These are phyloP conservation scores for Reticulitermes speratus DNA, from an alignment of 1,140 invertebrate genomes.

Conservation along the genomic window DNA sequence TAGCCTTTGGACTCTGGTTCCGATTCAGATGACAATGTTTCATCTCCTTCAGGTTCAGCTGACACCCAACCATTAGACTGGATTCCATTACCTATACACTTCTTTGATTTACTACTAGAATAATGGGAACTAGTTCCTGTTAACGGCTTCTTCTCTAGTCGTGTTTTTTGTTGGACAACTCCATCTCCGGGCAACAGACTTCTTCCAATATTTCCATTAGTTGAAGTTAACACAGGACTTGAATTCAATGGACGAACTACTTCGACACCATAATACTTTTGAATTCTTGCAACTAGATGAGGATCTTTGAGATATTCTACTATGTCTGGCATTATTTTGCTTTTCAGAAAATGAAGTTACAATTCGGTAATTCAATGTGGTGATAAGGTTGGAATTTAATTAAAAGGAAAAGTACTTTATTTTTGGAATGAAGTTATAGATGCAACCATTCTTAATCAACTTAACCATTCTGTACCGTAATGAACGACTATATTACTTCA, in stretches of 20 bases:
- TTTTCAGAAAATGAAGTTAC: too few species aligned
- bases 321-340: conserved; percentile 37
- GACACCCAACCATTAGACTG: conserved; percentile 44
- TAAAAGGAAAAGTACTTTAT: too few species aligned
- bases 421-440: too few species aligned
- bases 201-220: conserved; percentile 39
- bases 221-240: conserved; percentile 19
- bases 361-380: too few species aligned
- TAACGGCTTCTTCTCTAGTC: conserved; percentile 18
- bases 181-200: conserved; percentile 30
- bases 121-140: background rate
- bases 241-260: conserved; percentile 39
- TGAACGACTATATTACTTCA: too few species aligned
- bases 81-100: conserved; percentile 41
- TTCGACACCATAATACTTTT: conserved; percentile 68
- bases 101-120: conserved; percentile 34
- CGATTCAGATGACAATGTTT: conserved; percentile 37
- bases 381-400: too few species aligned
- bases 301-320: conserved; percentile 67
- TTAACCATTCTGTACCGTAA: too few species aligned
- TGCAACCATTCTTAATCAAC: too few species aligned
- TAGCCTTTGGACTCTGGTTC: conserved; percentile 46
- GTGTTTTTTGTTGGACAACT: background rate
- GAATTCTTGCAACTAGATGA: conserved; percentile 65
- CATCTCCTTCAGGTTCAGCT: conserved; percentile 38